Percentiles rank a stretch among this genome's conserved stretches.
These are phyloP conservation scores for Pantala flavescens DNA, from an alignment of 1,140 invertebrate genomes.

Conservation along the genomic window DNA sequence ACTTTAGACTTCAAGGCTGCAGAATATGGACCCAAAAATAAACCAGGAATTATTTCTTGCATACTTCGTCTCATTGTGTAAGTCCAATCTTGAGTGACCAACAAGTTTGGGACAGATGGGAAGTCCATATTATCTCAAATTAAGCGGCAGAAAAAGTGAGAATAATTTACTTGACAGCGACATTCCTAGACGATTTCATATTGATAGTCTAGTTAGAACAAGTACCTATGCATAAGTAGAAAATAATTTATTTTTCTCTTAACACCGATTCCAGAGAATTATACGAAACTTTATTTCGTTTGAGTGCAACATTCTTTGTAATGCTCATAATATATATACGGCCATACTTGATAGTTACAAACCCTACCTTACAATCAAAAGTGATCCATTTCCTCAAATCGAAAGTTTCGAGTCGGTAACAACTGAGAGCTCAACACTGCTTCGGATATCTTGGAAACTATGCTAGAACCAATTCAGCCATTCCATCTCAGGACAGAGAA, in stretches of 20 bases:
- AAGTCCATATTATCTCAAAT: constrained; percentile 12
- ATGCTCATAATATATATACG: too few relatives aligned
- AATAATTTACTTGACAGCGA: neutral
- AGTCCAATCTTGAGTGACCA: constrained; percentile 41
- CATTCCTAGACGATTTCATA: neutral
- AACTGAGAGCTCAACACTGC: too few relatives aligned
- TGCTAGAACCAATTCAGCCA: too few relatives aligned
- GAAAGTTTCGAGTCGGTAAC: too few relatives aligned
- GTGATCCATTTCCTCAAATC: too few relatives aligned
- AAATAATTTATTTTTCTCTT: neutral
- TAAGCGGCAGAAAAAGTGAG: neutral
- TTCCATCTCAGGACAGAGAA: too few relatives aligned
- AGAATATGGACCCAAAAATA: constrained; percentile 57
- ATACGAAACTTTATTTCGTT: neutral
- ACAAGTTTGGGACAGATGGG: constrained; percentile 12
- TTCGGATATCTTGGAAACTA: too few relatives aligned
- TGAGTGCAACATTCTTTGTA: too few relatives aligned
- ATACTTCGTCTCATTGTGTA: constrained; percentile 54
- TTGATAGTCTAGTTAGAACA: neutral
- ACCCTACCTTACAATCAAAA: too few relatives aligned
- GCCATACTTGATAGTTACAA: too few relatives aligned
- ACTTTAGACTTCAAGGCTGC: constrained; percentile 40
- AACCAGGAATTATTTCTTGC: constrained; percentile 60
- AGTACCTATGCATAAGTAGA: neutral
- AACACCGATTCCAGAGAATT: neutral